Percentiles rank a stretch among this genome's conserved stretches.
phyloP scores from a whole-genome alignment of 2,113 vertebrate genomes.

The Colinus virginianus region DNA sequence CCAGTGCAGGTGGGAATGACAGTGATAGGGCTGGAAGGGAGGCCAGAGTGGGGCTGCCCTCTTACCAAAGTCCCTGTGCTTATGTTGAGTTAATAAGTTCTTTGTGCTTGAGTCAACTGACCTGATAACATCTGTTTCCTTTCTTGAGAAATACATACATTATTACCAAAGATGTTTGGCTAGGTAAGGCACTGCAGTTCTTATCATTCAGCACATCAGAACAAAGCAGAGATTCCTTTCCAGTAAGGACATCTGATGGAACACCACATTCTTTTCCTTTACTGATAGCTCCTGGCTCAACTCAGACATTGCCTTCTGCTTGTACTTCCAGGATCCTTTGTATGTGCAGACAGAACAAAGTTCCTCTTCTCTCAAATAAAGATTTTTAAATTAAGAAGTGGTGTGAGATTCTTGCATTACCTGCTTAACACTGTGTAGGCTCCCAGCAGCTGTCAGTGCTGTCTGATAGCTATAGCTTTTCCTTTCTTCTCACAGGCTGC shows the following conservation, averaged over 20 bases:
- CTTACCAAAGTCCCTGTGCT: neutral
- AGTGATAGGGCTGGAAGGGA: neutral
- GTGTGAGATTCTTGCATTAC: neutral
- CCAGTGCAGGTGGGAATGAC: neutral
- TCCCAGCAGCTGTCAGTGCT: neutral
- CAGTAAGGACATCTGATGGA: neutral
- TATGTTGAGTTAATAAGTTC: neutral
- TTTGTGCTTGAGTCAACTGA: neutral
- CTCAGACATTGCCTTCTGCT: neutral
- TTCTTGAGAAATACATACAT: constrained; percentile 16
- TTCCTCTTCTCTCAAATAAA: neutral
- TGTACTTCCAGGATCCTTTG: neutral
- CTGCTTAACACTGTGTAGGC: neutral
- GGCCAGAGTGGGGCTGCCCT: neutral
- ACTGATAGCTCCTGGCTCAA: neutral
- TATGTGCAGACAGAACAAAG: neutral
- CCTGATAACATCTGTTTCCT: constrained; percentile 24
- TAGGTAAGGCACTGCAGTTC: neutral
- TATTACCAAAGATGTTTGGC: neutral
- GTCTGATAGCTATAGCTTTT: neutral
- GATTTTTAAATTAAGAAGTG: neutral
- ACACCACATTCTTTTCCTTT: neutral
- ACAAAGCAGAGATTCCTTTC: neutral
- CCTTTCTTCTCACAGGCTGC: neutral
- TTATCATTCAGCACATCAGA: neutral